phyloP scores from a whole-genome alignment of 1,140 invertebrate species.

The Cardiocondyla obscurior region DNA sequence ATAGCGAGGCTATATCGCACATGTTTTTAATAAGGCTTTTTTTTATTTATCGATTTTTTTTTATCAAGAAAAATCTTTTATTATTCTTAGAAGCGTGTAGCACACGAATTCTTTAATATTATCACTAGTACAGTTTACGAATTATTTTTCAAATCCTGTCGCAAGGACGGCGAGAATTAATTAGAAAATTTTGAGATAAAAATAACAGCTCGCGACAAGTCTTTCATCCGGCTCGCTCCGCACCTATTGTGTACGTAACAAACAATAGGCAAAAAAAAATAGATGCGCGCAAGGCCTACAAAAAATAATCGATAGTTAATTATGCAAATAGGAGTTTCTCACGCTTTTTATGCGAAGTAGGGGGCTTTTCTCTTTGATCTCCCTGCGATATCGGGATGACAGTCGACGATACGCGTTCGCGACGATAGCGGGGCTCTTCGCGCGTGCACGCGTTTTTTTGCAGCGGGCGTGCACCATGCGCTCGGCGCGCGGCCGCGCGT shows the following conservation, averaged over 20 bases:
- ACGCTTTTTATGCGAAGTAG: neutral
- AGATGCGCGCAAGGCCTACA: neutral
- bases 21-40: neutral
- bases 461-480: neutral
- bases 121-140: neutral
- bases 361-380: conserved; percentile 47
- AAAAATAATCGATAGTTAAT: neutral
- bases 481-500: conserved; percentile 50
- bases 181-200: neutral
- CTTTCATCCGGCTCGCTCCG: no score
- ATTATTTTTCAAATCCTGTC: neutral
- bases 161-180: neutral
- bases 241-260: neutral
- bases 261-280: neutral
- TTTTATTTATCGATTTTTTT: neutral
- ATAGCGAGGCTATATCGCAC: neutral
- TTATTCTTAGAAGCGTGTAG: neutral
- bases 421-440: conserved; percentile 5
- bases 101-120: neutral
- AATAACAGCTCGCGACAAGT: neutral
- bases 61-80: neutral
- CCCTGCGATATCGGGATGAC: conserved; percentile 2
- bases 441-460: conserved; percentile 40
- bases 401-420: conserved; percentile 12
- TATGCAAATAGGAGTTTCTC: neutral